A percentile compares a stretch with the other conserved stretches of the same genome.
Evolutionary conservation across 2,797 vertebrate species (phyloP).

Genomic region (Lateolabrax maculatus): DNA sequence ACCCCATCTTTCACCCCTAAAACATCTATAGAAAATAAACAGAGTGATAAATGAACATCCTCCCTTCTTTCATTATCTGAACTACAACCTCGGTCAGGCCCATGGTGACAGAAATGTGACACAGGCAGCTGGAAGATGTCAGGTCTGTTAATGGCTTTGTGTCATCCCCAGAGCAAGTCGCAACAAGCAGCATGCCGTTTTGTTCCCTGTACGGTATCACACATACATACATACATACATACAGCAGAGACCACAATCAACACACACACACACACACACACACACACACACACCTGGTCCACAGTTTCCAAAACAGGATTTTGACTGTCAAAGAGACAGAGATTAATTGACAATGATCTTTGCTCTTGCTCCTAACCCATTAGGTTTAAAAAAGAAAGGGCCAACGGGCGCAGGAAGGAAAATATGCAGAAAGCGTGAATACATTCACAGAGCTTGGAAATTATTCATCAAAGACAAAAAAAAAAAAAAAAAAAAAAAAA

Average conservation of each 20-base stretch:
- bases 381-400: conserved; percentile 9
- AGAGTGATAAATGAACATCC: background rate
- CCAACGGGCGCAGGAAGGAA: conserved; percentile 4
- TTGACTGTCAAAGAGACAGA: conserved; percentile 46
- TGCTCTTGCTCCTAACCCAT: conserved; percentile 42
- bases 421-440: background rate
- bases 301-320: conserved; percentile 71
- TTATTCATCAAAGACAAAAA: conserved; percentile 16
- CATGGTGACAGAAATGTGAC: conserved; percentile 9
- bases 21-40: conserved; percentile 12
- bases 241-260: conserved; percentile 24
- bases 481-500: too few relatives aligned
- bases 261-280: conserved; percentile 13
- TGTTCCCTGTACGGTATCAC: conserved; percentile 19
- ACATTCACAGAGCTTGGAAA: conserved; percentile 8
- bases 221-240: too few relatives aligned
- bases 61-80: conserved; percentile 11
- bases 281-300: conserved; percentile 34
- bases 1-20: conserved; percentile 7
- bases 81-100: background rate
- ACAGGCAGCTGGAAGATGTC: conserved; percentile 41
- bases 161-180: conserved; percentile 61
- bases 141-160: conserved; percentile 31
- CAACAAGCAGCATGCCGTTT: conserved; percentile 71
- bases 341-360: conserved; percentile 47